These are phyloP conservation scores for Dromius quadrimaculatus DNA, from an alignment of 2,888 invertebrate genomes.

Conservation along the genomic window DNA sequence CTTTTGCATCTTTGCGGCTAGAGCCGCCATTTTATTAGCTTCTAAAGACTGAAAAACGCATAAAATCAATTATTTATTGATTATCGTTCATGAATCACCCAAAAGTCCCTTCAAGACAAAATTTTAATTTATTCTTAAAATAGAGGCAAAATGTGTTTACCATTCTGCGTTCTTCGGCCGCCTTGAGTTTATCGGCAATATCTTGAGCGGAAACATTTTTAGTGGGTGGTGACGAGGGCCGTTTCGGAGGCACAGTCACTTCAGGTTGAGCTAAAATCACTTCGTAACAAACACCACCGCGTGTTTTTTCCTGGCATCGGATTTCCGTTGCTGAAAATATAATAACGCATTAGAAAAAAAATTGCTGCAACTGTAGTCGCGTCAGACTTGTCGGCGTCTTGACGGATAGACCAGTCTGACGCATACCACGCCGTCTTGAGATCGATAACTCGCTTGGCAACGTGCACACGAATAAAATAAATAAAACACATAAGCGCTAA, in stretches of 20 bases:
- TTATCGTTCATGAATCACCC: background rate
- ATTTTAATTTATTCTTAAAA: too few species aligned
- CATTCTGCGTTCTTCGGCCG: conserved; percentile 93
- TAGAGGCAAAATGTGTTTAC: conserved; percentile 72
- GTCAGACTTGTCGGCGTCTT: too few species aligned
- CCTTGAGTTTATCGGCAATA: conserved; percentile 92
- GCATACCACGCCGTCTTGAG: too few species aligned
- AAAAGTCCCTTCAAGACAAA: background rate
- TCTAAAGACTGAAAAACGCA: conserved; percentile 69
- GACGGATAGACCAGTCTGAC: too few species aligned
- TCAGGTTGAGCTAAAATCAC: conserved; percentile 90
- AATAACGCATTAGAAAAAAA: too few species aligned
- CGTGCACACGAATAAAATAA: background rate
- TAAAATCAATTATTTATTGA: background rate
- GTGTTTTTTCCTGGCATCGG: conserved; percentile 92
- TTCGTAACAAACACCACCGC: conserved; percentile 92
- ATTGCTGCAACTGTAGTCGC: too few species aligned
- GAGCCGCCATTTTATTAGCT: conserved; percentile 84
- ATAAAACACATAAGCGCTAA: background rate
- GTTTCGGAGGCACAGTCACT: conserved; percentile 75
- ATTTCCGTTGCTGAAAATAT: conserved; percentile 84
- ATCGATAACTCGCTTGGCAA: too few species aligned
- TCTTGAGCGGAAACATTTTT: conserved; percentile 85
- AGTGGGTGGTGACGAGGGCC: conserved; percentile 75
- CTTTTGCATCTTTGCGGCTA: conserved; percentile 86